Base-by-base conservation (phyloP, 2,113 vertebrate species). In the Plotosus lineatus region DNA sequence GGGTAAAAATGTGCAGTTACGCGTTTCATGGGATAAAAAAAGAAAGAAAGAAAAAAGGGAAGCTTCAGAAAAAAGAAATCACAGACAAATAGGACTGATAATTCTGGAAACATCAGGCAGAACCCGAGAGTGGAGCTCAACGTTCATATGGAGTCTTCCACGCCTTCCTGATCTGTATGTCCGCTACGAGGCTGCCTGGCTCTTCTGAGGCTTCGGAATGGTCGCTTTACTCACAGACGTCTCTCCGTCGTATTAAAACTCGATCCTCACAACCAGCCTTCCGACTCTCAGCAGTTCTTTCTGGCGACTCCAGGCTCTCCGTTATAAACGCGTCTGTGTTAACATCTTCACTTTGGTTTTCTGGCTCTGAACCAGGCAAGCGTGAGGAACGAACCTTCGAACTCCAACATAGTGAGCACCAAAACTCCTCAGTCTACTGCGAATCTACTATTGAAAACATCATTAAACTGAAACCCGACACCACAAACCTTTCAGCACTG, bases 141-240 rank as follows among this genome's bases (percentile, higher is more conserved):
- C 82, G 87, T 89, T 85, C 88, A 87, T 56, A 84, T 31, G 10
- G 76, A 86, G 86, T 84, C 83, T 80, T 78, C 82, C 40, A 46
- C 68, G 80, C 82, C 82, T 81, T 56, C 51, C 81, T 88, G 81
- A 87, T 89, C 82, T 86, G 82, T 82, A 86, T 87, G 81, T 85
- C 85, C 55, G 53, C 83, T 58, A 83, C 53, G 55, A 85, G 72
- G 76, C 51, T 36, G 50, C 69, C 60, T 80, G 66, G 65, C 81
- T 80, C 78, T 51, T 65, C 84, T 81, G 58, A 61, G 65, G 69
- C 46, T 38, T 42, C 33, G 42, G 60, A 72, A n/a, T 40, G 56
- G 28, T 6, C 31, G 75, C 56, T 26, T 46, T 60, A 44, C 56
- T 65, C 60, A n/a, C 44, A 65, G 58, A 77, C 65, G 75, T 65